Evolutionary conservation across 2,888 invertebrate species (phyloP).

Genomic region (Girardia tigrina): DNA sequence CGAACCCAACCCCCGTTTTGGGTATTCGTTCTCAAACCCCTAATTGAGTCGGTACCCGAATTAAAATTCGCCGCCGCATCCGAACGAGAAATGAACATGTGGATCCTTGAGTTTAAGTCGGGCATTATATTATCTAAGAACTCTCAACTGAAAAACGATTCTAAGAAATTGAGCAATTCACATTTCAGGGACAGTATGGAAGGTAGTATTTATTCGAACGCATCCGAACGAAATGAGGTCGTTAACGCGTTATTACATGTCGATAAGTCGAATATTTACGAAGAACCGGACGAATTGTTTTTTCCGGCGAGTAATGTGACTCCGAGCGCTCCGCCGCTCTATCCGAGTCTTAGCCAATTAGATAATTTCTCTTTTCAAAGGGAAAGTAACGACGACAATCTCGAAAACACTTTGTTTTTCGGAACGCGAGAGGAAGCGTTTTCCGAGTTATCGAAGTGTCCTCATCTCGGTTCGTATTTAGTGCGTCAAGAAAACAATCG

Average conservation of each 20-base stretch:
- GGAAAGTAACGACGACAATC: not conserved
- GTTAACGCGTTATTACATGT: not conserved
- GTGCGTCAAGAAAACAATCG: not conserved
- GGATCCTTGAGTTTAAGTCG: not conserved
- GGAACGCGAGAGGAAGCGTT: not conserved
- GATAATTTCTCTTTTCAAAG: not conserved
- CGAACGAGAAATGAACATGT: not conserved
- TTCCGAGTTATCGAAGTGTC: conserved; percentile 1
- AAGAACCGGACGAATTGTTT: not conserved
- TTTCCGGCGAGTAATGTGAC: not conserved
- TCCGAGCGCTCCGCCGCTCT: not conserved
- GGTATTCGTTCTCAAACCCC: not conserved
- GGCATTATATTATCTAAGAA: not conserved
- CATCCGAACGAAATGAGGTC: not conserved
- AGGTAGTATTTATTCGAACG: conserved; percentile 6
- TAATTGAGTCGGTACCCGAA: not conserved
- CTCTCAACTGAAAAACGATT: not conserved
- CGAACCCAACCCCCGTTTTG: not conserved
- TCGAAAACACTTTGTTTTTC: not conserved
- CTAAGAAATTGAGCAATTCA: not conserved
- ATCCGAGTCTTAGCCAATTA: not conserved
- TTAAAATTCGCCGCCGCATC: conserved; percentile 1
- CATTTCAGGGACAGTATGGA: not conserved
- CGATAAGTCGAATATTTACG: not conserved
- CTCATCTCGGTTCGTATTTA: conserved; percentile 4